Evolutionary conservation across 2,888 invertebrate genomes (phyloP).

Genomic region (Dryadula phaetusa): DNA sequence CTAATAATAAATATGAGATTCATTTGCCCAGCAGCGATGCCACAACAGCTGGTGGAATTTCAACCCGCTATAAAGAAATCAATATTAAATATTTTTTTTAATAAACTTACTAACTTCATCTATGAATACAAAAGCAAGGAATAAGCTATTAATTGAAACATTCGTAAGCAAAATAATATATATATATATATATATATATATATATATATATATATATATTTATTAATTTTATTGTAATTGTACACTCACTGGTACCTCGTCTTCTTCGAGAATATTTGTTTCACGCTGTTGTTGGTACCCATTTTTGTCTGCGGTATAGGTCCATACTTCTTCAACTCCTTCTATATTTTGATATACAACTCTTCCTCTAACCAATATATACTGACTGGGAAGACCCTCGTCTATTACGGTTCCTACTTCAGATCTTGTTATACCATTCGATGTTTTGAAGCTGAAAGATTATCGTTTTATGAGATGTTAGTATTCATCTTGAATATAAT

Average conservation of each 20-base stretch:
- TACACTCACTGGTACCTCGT: not conserved
- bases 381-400: constrained; percentile 52
- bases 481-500: too few relatives aligned
- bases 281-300: constrained; percentile 45
- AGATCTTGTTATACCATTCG: constrained; percentile 86
- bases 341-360: constrained; percentile 55
- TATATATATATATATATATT: too few relatives aligned
- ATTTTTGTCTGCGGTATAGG: constrained; percentile 55
- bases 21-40: too few relatives aligned
- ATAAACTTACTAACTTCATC: too few relatives aligned
- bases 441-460: constrained; percentile 84
- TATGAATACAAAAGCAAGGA: too few relatives aligned
- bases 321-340: constrained; percentile 48
- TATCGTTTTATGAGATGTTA: not conserved
- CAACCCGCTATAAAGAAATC: too few relatives aligned
- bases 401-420: constrained; percentile 83
- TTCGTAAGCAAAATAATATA: too few relatives aligned
- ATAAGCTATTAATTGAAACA: too few relatives aligned
- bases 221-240: not conserved
- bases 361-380: constrained; percentile 53
- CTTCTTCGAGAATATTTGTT: not conserved
- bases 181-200: too few relatives aligned
- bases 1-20: too few relatives aligned
- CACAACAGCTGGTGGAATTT: too few relatives aligned
- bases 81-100: too few relatives aligned